phyloP scores from a whole-genome alignment of 2,888 invertebrate species.

The Hirtodrosophila trivittata region DNA sequence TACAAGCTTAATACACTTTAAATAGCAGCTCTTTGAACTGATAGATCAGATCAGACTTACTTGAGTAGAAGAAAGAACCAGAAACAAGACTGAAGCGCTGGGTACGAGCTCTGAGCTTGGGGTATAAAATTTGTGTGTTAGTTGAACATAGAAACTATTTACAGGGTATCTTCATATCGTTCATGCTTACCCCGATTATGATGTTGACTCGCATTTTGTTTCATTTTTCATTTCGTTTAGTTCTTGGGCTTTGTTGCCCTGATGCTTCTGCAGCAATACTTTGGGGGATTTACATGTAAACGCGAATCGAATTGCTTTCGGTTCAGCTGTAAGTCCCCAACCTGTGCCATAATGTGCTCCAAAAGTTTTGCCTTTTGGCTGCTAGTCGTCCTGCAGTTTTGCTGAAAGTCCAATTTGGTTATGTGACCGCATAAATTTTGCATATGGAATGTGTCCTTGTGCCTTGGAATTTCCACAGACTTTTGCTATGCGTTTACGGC shows the following conservation, averaged over 20 bases:
- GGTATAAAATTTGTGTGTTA: too few species aligned
- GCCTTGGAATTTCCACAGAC: conserved; percentile 24
- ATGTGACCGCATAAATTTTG: conserved; percentile 55
- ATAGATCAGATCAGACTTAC: too few species aligned
- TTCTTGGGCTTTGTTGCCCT: background rate
- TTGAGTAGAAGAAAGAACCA: too few species aligned
- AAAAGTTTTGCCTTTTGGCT: conserved; percentile 2
- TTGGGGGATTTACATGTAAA: conserved; percentile 17
- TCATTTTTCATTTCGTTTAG: conserved; percentile 7
- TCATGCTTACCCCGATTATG: background rate
- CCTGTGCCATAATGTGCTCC: conserved; percentile 10
- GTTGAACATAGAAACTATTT: background rate
- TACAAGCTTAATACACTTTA: background rate
- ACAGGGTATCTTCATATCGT: background rate
- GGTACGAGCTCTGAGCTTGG: too few species aligned
- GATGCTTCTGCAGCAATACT: conserved; percentile 15
- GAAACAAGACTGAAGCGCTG: too few species aligned
- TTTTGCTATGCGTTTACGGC: background rate
- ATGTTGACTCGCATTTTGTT: background rate
- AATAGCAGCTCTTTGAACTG: too few species aligned
- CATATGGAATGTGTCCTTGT: conserved; percentile 44
- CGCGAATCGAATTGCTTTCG: conserved; percentile 25
- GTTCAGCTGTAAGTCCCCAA: conserved; percentile 7
- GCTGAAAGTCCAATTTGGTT: conserved; percentile 54
- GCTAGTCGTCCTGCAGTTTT: conserved; percentile 32